Percentiles rank a stretch among this genome's conserved stretches.
These are phyloP conservation scores for Actinia tenebrosa DNA, from an alignment of 64 coral and sea anemone genomes.

Conservation along the genomic window DNA sequence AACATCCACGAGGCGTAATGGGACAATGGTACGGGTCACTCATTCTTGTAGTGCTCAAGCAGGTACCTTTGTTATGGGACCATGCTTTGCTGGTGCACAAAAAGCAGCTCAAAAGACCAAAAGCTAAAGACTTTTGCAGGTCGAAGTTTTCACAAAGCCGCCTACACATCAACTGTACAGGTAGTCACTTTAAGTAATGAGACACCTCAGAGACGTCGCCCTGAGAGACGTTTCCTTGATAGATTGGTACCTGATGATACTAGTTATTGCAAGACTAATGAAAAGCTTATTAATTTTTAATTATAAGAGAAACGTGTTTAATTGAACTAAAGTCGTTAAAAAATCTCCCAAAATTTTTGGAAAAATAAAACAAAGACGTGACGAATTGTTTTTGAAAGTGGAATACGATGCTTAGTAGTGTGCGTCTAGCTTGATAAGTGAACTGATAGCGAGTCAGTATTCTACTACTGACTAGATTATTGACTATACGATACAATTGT, in stretches of 20 bases:
- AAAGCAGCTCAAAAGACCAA: slow-evolving; percentile 12
- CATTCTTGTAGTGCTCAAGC: not conserved
- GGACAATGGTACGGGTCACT: slow-evolving; percentile 7
- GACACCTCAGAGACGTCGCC: not conserved
- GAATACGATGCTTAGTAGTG: too few relatives aligned
- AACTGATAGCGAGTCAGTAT: too few relatives aligned
- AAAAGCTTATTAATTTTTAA: not conserved
- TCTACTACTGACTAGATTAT: too few relatives aligned
- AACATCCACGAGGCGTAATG: not conserved
- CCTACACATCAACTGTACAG: not conserved
- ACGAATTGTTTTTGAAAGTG: too few relatives aligned
- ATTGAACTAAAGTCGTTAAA: too few relatives aligned
- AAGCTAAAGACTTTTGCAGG: slow-evolving; percentile 17
- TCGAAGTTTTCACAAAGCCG: not conserved
- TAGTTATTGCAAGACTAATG: not conserved
- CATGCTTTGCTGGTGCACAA: slow-evolving; percentile 1
- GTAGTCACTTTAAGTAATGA: not conserved
- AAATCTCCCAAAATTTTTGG: not conserved
- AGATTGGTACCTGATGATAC: not conserved
- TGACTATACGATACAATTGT: too few relatives aligned
- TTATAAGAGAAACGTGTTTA: not conserved
- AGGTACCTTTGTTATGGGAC: slow-evolving; percentile 1
- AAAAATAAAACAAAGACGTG: not conserved
- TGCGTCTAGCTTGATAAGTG: too few relatives aligned
- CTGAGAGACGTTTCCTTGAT: not conserved